These are phyloP conservation scores for Dunckerocampus dactyliophorus DNA, from an alignment of 2,113 vertebrate species.

Conservation along the genomic window DNA sequence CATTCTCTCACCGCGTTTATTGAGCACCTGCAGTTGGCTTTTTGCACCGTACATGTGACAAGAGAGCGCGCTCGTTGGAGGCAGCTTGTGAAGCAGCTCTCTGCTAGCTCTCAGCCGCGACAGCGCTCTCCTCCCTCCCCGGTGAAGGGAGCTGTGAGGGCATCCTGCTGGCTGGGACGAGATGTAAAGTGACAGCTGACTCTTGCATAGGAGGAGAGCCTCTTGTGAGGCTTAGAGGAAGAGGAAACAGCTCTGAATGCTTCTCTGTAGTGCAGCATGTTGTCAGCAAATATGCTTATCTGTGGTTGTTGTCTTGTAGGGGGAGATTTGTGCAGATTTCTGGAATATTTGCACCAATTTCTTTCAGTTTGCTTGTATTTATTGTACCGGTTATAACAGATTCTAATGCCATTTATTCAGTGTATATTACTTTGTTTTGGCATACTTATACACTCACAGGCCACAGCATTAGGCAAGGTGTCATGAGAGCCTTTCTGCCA, in stretches of 20 bases:
- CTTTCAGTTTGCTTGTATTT: too few relatives aligned
- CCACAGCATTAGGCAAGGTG: too few relatives aligned
- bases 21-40: conserved; percentile 1
- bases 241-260: conserved; percentile 4
- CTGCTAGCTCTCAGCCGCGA: not conserved
- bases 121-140: not conserved
- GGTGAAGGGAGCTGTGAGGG: conserved; percentile 29
- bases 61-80: not conserved
- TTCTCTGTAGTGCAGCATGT: conserved; percentile 1
- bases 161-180: conserved; percentile 16
- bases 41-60: conserved; percentile 22
- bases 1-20: not conserved
- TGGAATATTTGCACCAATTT: not conserved
- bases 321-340: not conserved
- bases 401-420: too few relatives aligned
- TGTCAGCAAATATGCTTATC: conserved; percentile 5
- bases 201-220: conserved; percentile 42
- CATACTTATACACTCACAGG: too few relatives aligned
- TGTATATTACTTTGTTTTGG: too few relatives aligned
- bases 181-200: conserved; percentile 54
- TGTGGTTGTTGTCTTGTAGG: conserved; percentile 4
- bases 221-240: conserved; percentile 14
- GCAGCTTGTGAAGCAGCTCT: conserved; percentile 6
- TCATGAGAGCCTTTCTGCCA: too few relatives aligned
- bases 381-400: too few relatives aligned